phyloP scores from a whole-genome alignment of 2,888 invertebrate genomes.

The Philonicus albiceps region DNA sequence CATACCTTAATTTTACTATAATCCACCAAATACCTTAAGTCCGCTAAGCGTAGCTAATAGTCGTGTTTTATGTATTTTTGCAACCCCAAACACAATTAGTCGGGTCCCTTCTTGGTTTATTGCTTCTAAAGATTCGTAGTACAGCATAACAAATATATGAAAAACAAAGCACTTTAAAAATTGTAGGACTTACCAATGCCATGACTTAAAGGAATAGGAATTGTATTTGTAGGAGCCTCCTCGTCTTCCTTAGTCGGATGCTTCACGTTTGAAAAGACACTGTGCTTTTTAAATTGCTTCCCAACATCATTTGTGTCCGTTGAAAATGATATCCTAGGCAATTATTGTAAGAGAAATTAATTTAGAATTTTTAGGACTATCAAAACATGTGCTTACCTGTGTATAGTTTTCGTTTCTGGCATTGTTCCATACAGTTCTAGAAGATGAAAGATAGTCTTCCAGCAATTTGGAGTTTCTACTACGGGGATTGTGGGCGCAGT shows the following conservation, averaged over 20 bases:
- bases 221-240: constrained; percentile 64
- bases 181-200: constrained; percentile 13
- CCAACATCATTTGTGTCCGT: constrained; percentile 75
- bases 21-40: constrained; percentile 68
- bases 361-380: not conserved
- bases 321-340: constrained; percentile 70
- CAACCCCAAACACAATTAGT: constrained; percentile 86
- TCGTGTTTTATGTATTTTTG: constrained; percentile 84
- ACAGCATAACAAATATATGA: not conserved
- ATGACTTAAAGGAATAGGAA: not conserved
- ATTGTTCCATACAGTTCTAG: constrained; percentile 92
- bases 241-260: constrained; percentile 59
- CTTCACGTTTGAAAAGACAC: not conserved
- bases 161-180: not conserved
- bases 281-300: constrained; percentile 68
- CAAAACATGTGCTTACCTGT: constrained; percentile 51
- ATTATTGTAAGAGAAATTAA: not conserved
- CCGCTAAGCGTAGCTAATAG: constrained; percentile 91
- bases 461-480: constrained; percentile 76
- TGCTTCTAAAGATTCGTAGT: not conserved
- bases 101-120: constrained; percentile 72
- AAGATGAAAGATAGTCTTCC: constrained; percentile 93
- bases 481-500: constrained; percentile 58
- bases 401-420: constrained; percentile 92
- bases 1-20: not conserved